A percentile compares a stretch with the other conserved stretches of the same genome.
These are phyloP conservation scores for Sitobion miscanthi DNA, from an alignment of 1,140 invertebrate genomes.

Conservation along the genomic window DNA sequence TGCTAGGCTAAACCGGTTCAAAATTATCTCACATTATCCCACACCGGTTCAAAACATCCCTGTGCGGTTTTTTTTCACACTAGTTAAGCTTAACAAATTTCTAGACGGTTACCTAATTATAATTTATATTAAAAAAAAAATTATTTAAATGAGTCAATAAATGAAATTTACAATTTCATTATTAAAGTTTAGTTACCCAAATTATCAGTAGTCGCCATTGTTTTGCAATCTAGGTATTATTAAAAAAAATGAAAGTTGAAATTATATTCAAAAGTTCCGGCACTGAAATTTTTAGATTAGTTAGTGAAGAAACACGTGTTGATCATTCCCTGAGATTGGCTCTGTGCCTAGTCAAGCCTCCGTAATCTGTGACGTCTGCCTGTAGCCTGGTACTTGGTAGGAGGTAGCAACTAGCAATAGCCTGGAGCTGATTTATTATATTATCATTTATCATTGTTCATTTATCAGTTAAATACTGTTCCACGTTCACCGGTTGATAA, in stretches of 20 bases:
- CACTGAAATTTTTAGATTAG: not conserved
- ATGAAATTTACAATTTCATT: not conserved
- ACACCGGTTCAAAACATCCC: not conserved
- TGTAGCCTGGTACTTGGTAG: no score
- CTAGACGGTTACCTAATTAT: not conserved
- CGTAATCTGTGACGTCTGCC: no score
- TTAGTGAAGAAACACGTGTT: not conserved
- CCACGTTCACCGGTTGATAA: no score
- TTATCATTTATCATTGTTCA: no score
- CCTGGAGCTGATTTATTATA: no score
- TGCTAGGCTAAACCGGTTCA: not conserved
- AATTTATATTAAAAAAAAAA: not conserved
- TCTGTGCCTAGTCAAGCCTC: not conserved
- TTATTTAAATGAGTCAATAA: not conserved
- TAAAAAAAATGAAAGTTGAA: not conserved
- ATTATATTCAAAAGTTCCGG: not conserved
- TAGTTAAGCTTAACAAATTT: no score
- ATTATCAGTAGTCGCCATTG: not conserved
- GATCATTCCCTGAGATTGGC: not conserved
- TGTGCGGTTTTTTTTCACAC: no score
- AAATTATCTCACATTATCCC: not conserved
- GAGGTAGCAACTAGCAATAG: no score
- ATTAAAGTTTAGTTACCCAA: slow-evolving; percentile 22
- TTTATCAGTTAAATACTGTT: no score
- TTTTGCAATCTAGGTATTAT: not conserved